A percentile compares a stretch with the other conserved stretches of the same genome.
These are phyloP conservation scores for Tetragonula clypearis DNA, from an alignment of 1,140 invertebrate species.

Conservation along the genomic window DNA sequence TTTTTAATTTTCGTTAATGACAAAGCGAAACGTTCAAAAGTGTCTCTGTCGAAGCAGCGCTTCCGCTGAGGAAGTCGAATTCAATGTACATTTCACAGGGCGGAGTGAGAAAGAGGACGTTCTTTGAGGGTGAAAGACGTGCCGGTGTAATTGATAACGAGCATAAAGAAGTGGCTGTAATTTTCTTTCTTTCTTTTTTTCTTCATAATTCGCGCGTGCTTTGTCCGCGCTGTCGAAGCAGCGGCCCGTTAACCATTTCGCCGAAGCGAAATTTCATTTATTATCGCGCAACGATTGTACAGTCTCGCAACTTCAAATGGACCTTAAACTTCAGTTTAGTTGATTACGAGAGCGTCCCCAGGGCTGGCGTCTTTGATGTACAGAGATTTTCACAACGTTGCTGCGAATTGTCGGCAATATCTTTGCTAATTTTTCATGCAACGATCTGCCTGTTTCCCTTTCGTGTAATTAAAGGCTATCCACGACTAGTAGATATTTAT, in stretches of 20 bases:
- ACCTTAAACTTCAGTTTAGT: neutral
- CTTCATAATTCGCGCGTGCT: neutral
- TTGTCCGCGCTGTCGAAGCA: too few species aligned
- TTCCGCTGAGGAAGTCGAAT: slow-evolving; percentile 23
- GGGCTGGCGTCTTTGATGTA: too few species aligned
- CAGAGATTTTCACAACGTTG: too few species aligned
- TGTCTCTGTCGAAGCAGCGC: slow-evolving; percentile 14
- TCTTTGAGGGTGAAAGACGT: neutral
- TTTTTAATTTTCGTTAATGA: slow-evolving; percentile 69
- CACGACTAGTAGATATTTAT: neutral
- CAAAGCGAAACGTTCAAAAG: slow-evolving; percentile 33
- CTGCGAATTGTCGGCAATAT: neutral
- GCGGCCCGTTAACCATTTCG: too few species aligned
- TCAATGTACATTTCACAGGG: slow-evolving; percentile 14
- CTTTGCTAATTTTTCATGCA: neutral
- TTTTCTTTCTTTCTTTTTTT: neutral
- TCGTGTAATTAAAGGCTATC: neutral
- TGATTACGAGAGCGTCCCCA: too few species aligned
- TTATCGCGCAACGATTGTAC: neutral
- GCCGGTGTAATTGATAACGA: neutral
- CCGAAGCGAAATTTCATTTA: neutral
- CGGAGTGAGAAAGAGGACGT: neutral
- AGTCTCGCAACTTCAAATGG: neutral
- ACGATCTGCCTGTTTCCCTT: neutral
- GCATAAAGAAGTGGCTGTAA: neutral